Conservation (phyloP, 2,113 vertebrate genomes). For the Tor tambroides region DNA sequence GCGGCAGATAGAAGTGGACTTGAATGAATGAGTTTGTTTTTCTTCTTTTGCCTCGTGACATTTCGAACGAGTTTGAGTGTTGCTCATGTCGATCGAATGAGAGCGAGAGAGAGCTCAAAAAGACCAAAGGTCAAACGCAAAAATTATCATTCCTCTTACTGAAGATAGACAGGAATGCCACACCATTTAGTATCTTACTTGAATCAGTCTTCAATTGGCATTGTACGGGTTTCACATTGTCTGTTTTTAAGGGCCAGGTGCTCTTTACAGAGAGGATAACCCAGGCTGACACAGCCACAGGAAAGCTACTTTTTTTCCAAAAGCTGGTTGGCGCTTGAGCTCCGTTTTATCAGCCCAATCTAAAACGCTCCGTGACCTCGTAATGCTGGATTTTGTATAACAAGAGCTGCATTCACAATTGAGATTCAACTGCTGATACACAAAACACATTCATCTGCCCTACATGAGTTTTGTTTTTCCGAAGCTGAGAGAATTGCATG, state of each 20-base stretch:
- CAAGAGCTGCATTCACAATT: background rate
- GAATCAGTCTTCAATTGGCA: constrained; percentile 15
- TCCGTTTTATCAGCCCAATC: background rate
- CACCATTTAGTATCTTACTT: constrained; percentile 36
- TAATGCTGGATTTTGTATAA: constrained; percentile 4
- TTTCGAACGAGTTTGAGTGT: constrained; percentile 44
- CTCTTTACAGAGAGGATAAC: constrained; percentile 29
- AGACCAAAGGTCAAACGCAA: constrained; percentile 39
- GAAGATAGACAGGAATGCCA: constrained; percentile 32
- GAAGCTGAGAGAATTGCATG: background rate
- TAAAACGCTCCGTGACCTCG: constrained; percentile 8
- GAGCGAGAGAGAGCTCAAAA: constrained; percentile 29
- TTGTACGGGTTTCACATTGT: constrained; percentile 39
- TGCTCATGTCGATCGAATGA: constrained; percentile 49
- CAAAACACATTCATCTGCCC: constrained; percentile 5
- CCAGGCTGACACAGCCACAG: constrained; percentile 12
- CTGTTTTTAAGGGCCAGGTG: constrained; percentile 32
- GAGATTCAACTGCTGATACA: constrained; percentile 32
- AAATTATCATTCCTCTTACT: constrained; percentile 32
- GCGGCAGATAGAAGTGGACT: constrained; percentile 54
- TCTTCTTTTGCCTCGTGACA: constrained; percentile 50
- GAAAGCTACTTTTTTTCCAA: constrained; percentile 36
- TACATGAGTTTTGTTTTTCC: constrained; percentile 22
- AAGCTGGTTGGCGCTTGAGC: background rate
- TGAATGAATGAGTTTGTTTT: constrained; percentile 56